Conservation (phyloP, 2,113 vertebrate species). For the Labeo catla region DNA sequence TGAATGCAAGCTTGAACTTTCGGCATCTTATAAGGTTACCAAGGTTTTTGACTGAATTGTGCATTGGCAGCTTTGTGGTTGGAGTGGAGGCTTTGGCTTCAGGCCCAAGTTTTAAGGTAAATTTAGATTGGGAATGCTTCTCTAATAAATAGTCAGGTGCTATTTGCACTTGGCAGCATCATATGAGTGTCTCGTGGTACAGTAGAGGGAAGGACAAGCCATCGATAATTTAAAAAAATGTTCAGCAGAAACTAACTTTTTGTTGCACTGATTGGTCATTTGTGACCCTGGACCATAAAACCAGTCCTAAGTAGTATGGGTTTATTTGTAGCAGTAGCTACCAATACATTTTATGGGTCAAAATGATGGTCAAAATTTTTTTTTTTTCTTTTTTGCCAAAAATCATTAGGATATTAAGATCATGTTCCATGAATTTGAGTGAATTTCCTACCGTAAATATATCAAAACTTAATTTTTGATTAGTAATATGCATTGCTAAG, state of each 20-base stretch:
- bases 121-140: conserved; percentile 50
- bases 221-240: background rate
- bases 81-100: background rate
- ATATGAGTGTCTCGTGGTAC: background rate
- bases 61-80: background rate
- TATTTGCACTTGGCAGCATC: conserved; percentile 25
- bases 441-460: too few relatives aligned
- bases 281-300: background rate
- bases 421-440: too few relatives aligned
- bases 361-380: too few relatives aligned
- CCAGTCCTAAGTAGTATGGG: too few relatives aligned
- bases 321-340: too few relatives aligned
- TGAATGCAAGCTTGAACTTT: background rate
- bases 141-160: conserved; percentile 51
- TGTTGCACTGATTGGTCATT: background rate
- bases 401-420: too few relatives aligned
- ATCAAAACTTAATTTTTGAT: too few relatives aligned
- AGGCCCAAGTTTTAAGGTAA: conserved; percentile 37
- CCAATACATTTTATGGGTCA: too few relatives aligned
- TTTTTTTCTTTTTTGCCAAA: too few relatives aligned
- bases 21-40: background rate
- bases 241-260: background rate
- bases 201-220: conserved; percentile 1
- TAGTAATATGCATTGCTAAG: too few relatives aligned
- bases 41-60: background rate